These are phyloP conservation scores for Drosophila maculinotata DNA, from an alignment of 2,888 invertebrate genomes.

Conservation along the genomic window DNA sequence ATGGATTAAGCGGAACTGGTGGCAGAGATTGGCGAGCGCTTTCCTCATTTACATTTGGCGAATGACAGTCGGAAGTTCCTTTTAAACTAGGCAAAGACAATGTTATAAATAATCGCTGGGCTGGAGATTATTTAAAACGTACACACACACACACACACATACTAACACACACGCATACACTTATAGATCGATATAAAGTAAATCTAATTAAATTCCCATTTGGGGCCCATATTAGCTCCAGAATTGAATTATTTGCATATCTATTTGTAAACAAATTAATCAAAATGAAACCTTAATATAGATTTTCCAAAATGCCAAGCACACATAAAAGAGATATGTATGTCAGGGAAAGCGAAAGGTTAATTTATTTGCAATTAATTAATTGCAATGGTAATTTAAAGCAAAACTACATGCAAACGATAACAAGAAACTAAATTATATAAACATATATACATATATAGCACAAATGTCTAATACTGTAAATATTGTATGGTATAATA, in stretches of 20 bases:
- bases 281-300: conserved; percentile 52
- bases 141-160: conserved; percentile 18
- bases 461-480: conserved; percentile 70
- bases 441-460: conserved; percentile 41
- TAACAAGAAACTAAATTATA: conserved; percentile 36
- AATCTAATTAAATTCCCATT: conserved; percentile 35
- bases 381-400: conserved; percentile 28
- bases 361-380: conserved; percentile 59
- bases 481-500: conserved; percentile 69
- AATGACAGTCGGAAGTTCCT: conserved; percentile 71
- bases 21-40: conserved; percentile 50
- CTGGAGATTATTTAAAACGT: conserved; percentile 73
- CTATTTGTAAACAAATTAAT: conserved; percentile 63
- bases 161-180: conserved; percentile 13
- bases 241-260: conserved; percentile 67
- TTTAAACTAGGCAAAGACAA: conserved; percentile 61
- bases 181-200: conserved; percentile 19
- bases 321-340: neutral
- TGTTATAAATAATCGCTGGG: conserved; percentile 75
- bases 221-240: conserved; percentile 29
- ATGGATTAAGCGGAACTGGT: conserved; percentile 49
- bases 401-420: conserved; percentile 28
- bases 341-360: conserved; percentile 30
- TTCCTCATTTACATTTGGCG: conserved; percentile 45
- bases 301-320: conserved; percentile 20